Base-by-base conservation (phyloP, 2,797 vertebrate species). In the Sarcoramphus papa region DNA sequence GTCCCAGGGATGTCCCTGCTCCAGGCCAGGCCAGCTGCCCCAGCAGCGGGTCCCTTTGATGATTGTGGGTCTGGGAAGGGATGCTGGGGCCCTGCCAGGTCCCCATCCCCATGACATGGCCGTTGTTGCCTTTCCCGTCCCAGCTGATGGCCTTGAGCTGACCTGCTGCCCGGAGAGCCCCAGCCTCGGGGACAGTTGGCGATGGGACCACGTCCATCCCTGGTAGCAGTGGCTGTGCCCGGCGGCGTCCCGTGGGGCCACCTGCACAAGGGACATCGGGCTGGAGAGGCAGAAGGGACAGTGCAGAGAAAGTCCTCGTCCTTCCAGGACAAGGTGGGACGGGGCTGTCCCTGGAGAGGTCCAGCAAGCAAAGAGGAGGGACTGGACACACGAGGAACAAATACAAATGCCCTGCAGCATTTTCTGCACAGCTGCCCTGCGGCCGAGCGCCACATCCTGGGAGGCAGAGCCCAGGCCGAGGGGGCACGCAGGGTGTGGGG, bases 401-500 rank as follows among this genome's bases (percentile, higher is more conserved):
- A 59, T 7, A 16, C 14, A 47, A 69, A 45, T 0, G 0, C 7
- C 16, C 69, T 4, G 6, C 43, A 78, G 35, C 35, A 56, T 14
- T 35, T n/a, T 70, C 70, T 50, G 47, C 35, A 6, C 2, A 2
- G 28, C 60, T 22, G 1, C 40, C 23, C 43, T n/a, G 48, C 7
- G 4, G 45, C 64, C 17, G 0, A 85, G n/a, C 24, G 12, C 54
- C n/a, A 17, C 0, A 2, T 8, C 85, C 63, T 0, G 1, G 20
- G 31, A 10, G 60, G 37, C 79, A 83, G 25, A 82, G 20, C 28
- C 35, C 30, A 8, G 31, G 23, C 12, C 0, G 0, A 53, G 47
- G 15, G 54, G 14, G 10, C 19, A 6, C 1, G 0, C 1, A 2
- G 24, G 28, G 19, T 13, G 4, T 5, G 15, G 4, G n/a, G 33